These are phyloP conservation scores for Chlorops oryzae DNA, from an alignment of 1,140 invertebrate species.

Conservation along the genomic window DNA sequence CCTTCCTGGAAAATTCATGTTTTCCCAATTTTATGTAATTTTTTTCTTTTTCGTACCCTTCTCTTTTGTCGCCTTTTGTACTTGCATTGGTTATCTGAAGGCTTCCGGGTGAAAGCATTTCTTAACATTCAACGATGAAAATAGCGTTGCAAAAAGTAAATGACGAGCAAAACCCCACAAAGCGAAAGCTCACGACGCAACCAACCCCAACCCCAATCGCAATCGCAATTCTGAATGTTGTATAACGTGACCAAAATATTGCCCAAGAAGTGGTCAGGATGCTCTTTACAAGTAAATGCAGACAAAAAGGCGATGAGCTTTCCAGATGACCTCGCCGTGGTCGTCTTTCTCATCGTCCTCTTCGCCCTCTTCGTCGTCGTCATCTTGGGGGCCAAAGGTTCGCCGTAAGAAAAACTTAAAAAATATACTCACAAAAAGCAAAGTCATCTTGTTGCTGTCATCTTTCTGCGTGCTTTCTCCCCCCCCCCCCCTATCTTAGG, in stretches of 20 bases:
- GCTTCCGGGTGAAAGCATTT: conserved; percentile 45
- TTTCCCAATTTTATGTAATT: too few species aligned
- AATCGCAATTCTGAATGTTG: conserved; percentile 33
- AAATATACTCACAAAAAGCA: background rate
- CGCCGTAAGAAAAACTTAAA: background rate
- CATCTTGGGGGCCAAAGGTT: too few species aligned
- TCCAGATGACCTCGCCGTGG: too few species aligned
- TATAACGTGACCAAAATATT: too few species aligned
- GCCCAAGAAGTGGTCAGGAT: too few species aligned
- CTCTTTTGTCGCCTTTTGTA: too few species aligned
- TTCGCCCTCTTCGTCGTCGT: too few species aligned
- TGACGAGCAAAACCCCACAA: conserved; percentile 15
- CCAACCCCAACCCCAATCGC: conserved; percentile 43
- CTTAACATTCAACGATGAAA: conserved; percentile 24
- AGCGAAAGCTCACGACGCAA: conserved; percentile 43
- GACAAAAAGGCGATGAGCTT: too few species aligned
- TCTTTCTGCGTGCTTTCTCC: background rate
- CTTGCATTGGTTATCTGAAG: conserved; percentile 39
- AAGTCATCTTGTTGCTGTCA: background rate
- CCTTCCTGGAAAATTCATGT: too few species aligned
- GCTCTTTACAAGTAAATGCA: too few species aligned
- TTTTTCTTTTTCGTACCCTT: too few species aligned
- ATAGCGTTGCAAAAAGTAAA: conserved; percentile 7
- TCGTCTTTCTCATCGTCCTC: too few species aligned
- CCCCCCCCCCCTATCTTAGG: background rate